These are phyloP conservation scores for Cossypha niveicapilla DNA, from an alignment of 2,797 vertebrate species.

Conservation along the genomic window DNA sequence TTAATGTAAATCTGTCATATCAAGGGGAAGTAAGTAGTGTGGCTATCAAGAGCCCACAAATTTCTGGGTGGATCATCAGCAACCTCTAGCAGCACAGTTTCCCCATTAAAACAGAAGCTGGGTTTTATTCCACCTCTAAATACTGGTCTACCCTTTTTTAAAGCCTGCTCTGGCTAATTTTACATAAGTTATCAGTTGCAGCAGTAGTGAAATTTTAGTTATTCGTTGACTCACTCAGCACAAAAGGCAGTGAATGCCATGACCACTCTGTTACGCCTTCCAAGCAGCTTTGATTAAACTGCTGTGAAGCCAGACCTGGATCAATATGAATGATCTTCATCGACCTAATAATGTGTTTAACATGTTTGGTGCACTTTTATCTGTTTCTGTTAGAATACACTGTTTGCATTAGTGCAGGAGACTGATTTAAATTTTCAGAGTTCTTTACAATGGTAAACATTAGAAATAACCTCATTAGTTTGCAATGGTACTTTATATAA, in stretches of 20 bases:
- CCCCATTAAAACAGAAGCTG: not conserved
- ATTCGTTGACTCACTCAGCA: conserved; percentile 15
- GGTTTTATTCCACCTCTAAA: not conserved
- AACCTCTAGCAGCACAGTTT: not conserved
- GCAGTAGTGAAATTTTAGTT: conserved; percentile 30
- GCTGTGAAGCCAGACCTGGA: conserved; percentile 72
- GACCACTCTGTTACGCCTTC: conserved; percentile 52
- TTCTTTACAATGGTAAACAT: not conserved
- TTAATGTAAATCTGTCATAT: conserved; percentile 31
- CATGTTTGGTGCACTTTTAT: conserved; percentile 50
- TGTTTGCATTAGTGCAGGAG: conserved; percentile 50
- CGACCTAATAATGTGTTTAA: conserved; percentile 79
- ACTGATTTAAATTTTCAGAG: conserved; percentile 48
- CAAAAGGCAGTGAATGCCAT: conserved; percentile 1
- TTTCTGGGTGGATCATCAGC: not conserved
- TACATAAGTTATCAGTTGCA: not conserved
- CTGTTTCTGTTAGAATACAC: conserved; percentile 7
- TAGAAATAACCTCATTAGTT: conserved; percentile 9
- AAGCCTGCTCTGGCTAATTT: conserved; percentile 11
- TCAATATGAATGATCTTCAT: conserved; percentile 79
- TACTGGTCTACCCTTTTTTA: not conserved
- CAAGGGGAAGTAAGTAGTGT: not conserved
- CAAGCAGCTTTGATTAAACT: conserved; percentile 71
- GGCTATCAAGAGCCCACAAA: not conserved
- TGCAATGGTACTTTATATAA: not conserved